phyloP scores from a whole-genome alignment of 2,888 invertebrate genomes.

The Pammene aurita region DNA sequence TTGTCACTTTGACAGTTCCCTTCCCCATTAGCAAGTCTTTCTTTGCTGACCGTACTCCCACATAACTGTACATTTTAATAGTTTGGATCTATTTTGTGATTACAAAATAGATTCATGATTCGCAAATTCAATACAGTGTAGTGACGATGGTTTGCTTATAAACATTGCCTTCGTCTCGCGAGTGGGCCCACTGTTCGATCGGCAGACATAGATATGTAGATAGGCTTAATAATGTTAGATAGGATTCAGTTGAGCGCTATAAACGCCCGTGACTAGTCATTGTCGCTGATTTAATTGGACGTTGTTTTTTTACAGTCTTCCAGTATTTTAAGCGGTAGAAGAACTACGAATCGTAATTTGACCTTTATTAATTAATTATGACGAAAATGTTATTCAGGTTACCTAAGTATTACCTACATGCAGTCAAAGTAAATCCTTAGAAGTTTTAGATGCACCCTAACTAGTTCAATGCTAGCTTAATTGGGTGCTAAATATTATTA shows the following conservation, averaged over 20 bases:
- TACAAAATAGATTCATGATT: not conserved
- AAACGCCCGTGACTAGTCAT: slow-evolving; percentile 48
- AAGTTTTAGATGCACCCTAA: slow-evolving; percentile 57
- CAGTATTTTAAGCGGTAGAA: slow-evolving; percentile 69
- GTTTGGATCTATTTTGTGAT: slow-evolving; percentile 2
- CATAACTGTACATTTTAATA: not conserved
- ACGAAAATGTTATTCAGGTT: slow-evolving; percentile 8
- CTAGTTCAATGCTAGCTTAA: slow-evolving; percentile 70
- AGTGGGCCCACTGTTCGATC: slow-evolving; percentile 9
- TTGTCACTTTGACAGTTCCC: too few species aligned
- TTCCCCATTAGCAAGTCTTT: too few species aligned
- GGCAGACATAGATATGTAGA: slow-evolving; percentile 24
- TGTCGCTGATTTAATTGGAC: slow-evolving; percentile 45
- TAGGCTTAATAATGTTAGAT: slow-evolving; percentile 50
- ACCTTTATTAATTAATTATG: slow-evolving; percentile 47
- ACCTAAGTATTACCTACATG: slow-evolving; percentile 32
- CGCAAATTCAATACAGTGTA: not conserved
- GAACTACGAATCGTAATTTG: slow-evolving; percentile 53
- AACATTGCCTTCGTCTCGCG: slow-evolving; percentile 28
- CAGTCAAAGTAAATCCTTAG: slow-evolving; percentile 51
- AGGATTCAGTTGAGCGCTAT: slow-evolving; percentile 50
- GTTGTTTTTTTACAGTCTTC: slow-evolving; percentile 73
- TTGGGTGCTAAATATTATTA: slow-evolving; percentile 73
- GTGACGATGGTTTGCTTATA: slow-evolving; percentile 1
- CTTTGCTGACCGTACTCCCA: not conserved